These are phyloP conservation scores for Drosophila neocordata DNA, from an alignment of 1,140 invertebrate species.

Conservation along the genomic window DNA sequence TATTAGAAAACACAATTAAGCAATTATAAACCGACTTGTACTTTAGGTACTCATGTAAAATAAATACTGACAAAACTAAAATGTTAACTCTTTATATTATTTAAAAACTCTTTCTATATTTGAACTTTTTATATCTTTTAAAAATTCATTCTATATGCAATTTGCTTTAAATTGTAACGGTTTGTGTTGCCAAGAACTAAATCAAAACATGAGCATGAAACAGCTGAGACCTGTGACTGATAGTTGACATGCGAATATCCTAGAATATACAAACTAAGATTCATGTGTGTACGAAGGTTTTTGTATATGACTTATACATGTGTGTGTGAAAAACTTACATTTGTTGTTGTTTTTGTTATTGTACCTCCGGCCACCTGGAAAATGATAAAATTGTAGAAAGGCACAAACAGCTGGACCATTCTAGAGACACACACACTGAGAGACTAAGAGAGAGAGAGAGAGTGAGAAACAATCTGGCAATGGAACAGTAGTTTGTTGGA, in stretches of 20 bases:
- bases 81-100: too few relatives aligned
- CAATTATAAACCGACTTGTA: too few relatives aligned
- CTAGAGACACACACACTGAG: slow-evolving; percentile 22
- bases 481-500: slow-evolving; percentile 13
- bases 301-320: neutral
- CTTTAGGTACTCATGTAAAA: too few relatives aligned
- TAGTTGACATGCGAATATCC: slow-evolving; percentile 11
- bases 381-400: slow-evolving; percentile 9
- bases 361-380: neutral
- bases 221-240: slow-evolving; percentile 15
- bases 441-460: slow-evolving; percentile 28
- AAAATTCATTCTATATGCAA: neutral
- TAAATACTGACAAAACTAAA: too few relatives aligned
- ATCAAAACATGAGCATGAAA: slow-evolving; percentile 16
- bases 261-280: neutral
- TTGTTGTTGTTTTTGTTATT: neutral
- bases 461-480: slow-evolving; percentile 24
- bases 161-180: slow-evolving; percentile 5
- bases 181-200: neutral
- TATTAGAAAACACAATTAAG: too few relatives aligned
- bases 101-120: too few relatives aligned
- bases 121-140: neutral
- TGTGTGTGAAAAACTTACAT: neutral
- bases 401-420: slow-evolving; percentile 53
- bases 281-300: slow-evolving; percentile 2